Percentiles rank a stretch among this genome's conserved stretches.
Evolutionary conservation across 2,888 invertebrate species (phyloP).

Genomic region (Drosophila borborema): DNA sequence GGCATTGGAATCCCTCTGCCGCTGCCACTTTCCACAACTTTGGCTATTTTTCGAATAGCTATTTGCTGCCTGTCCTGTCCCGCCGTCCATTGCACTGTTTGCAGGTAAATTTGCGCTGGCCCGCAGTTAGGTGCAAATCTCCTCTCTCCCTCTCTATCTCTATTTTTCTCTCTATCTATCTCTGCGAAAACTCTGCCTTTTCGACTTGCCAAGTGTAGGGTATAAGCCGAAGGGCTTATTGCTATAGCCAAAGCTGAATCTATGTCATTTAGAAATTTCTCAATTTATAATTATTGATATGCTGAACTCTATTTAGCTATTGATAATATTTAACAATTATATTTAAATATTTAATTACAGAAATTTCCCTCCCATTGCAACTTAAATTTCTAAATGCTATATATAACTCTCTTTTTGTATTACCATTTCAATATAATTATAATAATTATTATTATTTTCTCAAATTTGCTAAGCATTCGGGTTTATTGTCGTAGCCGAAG

Average conservation of each 20-base stretch:
- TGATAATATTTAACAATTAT: too few relatives aligned
- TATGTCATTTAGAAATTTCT: too few relatives aligned
- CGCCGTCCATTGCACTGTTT: slow-evolving; percentile 42
- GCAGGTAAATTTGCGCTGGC: slow-evolving; percentile 70
- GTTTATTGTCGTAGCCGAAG: too few relatives aligned
- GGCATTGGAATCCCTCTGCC: slow-evolving; percentile 36
- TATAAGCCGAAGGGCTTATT: slow-evolving; percentile 7
- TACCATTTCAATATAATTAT: too few relatives aligned
- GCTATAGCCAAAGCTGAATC: neutral
- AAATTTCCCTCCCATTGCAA: too few relatives aligned
- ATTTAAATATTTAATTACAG: too few relatives aligned
- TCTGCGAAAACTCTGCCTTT: slow-evolving; percentile 14
- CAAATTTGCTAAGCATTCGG: too few relatives aligned
- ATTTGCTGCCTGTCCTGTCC: slow-evolving; percentile 36
- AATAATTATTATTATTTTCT: too few relatives aligned
- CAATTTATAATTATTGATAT: neutral
- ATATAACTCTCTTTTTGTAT: too few relatives aligned
- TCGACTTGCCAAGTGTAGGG: slow-evolving; percentile 8
- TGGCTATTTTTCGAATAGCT: slow-evolving; percentile 66
- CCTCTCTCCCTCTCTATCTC: slow-evolving; percentile 14
- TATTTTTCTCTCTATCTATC: neutral
- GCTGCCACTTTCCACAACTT: slow-evolving; percentile 39
- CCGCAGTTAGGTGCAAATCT: slow-evolving; percentile 51
- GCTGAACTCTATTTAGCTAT: neutral
- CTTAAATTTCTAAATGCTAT: too few relatives aligned